These are phyloP conservation scores for Morpho helenor DNA, from an alignment of 2,888 invertebrate species.

Conservation along the genomic window DNA sequence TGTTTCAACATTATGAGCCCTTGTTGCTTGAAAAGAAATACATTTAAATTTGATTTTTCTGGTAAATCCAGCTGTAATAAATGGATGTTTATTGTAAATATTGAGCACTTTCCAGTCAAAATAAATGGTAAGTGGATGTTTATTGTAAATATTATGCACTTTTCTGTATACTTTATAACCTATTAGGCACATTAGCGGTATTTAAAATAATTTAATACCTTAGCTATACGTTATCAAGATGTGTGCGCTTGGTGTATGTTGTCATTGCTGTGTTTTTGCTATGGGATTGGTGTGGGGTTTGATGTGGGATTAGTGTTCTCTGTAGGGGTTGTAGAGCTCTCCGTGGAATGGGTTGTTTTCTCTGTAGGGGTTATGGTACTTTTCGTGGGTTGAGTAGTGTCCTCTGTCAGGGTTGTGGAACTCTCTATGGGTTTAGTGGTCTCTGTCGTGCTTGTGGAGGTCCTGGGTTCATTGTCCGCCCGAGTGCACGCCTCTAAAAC, in stretches of 20 bases:
- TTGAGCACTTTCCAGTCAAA: no score
- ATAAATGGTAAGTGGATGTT: no score
- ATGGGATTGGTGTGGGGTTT: background rate
- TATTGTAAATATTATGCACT: no score
- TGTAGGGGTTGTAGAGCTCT: background rate
- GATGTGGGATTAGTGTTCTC: constrained; percentile 1
- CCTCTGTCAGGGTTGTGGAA: no score
- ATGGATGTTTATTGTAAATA: no score
- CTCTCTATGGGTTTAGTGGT: background rate
- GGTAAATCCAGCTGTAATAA: no score
- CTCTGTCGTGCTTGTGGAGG: constrained; percentile 12
- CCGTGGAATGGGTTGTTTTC: background rate
- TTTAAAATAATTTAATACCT: constrained; percentile 13
- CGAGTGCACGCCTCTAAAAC: constrained; percentile 85
- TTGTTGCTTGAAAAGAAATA: no score
- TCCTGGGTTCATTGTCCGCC: constrained; percentile 17
- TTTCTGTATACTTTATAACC: background rate
- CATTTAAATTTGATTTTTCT: no score
- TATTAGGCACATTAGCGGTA: constrained; percentile 21
- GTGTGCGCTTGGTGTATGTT: constrained; percentile 10
- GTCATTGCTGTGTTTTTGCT: no score
- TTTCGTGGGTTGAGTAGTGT: no score
- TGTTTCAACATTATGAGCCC: no score
- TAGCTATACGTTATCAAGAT: constrained; percentile 26
- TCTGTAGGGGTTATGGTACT: background rate